phyloP scores from a whole-genome alignment of 2,113 vertebrate genomes.

The Saccopteryx leptura region DNA sequence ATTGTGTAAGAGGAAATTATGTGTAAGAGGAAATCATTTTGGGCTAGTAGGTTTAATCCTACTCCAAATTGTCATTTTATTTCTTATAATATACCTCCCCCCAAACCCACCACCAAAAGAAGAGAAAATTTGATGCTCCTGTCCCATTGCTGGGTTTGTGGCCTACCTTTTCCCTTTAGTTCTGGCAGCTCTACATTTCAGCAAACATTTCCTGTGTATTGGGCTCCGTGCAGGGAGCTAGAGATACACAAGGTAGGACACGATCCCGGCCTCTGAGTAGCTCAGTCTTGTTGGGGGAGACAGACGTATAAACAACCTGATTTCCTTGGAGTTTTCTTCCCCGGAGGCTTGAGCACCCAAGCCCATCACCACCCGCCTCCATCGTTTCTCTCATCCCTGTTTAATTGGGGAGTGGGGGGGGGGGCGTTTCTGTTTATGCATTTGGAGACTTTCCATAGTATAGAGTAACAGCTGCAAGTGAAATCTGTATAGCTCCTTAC shows the following conservation, averaged over 20 bases:
- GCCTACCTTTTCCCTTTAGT: conserved; percentile 3
- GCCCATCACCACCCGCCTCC: not conserved
- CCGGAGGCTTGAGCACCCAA: not conserved
- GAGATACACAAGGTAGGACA: not conserved
- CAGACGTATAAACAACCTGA: not conserved
- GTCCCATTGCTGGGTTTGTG: not conserved
- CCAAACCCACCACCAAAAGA: not conserved
- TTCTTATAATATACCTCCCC: not conserved
- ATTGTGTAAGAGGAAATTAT: conserved; percentile 59
- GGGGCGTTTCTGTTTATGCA: conserved; percentile 14
- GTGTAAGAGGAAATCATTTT: conserved; percentile 52
- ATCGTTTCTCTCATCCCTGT: conserved; percentile 9
- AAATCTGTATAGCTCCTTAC: conserved; percentile 46
- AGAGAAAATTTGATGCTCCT: not conserved
- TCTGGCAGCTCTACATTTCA: not conserved
- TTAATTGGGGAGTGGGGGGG: not conserved
- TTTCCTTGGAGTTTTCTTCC: conserved; percentile 18
- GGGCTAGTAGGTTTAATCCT: conserved; percentile 1
- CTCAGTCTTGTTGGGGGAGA: not conserved
- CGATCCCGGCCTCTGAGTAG: conserved; percentile 15
- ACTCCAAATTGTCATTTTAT: conserved; percentile 28
- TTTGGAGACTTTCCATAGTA: conserved; percentile 51
- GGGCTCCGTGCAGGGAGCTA: not conserved
- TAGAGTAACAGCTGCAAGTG: conserved; percentile 28
- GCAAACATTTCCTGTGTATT: not conserved